These are phyloP conservation scores for Progne subis DNA, from an alignment of 2,113 vertebrate species.

Conservation along the genomic window DNA sequence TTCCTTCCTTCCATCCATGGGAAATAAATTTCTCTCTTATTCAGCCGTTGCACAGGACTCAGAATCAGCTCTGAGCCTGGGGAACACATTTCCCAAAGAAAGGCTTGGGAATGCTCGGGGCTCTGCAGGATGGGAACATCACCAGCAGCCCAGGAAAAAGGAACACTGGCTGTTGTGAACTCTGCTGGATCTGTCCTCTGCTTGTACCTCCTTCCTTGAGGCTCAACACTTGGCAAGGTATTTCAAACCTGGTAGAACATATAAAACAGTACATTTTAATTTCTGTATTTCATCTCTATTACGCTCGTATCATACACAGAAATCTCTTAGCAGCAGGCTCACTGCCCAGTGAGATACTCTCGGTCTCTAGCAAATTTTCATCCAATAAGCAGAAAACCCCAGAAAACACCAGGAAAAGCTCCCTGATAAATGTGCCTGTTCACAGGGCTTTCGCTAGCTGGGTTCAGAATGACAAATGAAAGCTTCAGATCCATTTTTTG, in stretches of 20 bases:
- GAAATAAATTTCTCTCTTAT: background rate
- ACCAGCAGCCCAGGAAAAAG: background rate
- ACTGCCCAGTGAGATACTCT: background rate
- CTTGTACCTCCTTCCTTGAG: background rate
- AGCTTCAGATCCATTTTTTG: constrained; percentile 59
- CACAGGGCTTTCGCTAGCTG: constrained; percentile 18
- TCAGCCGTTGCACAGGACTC: background rate
- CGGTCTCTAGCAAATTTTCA: background rate
- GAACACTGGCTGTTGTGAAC: background rate
- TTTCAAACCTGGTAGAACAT: background rate
- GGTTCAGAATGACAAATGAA: constrained; percentile 23
- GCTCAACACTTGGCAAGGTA: background rate
- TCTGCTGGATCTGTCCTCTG: too few species aligned
- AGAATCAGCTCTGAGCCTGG: too few species aligned
- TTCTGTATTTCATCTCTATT: background rate
- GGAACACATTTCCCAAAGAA: background rate
- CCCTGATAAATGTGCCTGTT: background rate
- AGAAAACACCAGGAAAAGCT: background rate
- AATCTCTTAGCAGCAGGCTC: background rate
- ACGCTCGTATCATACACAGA: background rate
- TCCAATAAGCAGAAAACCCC: background rate
- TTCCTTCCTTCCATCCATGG: background rate
- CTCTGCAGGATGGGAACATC: background rate
- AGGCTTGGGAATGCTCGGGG: background rate
- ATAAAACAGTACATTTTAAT: background rate